Conservation (phyloP, 2,113 vertebrate species). For the Orcinus orca region DNA sequence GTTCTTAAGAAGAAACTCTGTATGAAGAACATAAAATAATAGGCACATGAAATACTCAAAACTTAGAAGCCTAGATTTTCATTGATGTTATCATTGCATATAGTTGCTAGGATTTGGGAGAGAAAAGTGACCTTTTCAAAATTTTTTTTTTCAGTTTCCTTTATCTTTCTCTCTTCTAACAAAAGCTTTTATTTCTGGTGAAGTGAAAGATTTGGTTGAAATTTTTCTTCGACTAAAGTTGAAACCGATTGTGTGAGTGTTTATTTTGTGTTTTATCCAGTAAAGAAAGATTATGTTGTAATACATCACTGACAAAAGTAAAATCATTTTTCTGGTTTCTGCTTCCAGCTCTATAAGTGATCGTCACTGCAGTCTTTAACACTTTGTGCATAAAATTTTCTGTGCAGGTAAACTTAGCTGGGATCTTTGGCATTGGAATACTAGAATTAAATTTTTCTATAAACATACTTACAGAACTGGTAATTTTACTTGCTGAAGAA, state of each 20-base stretch:
- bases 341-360: neutral
- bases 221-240: neutral
- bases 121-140: neutral
- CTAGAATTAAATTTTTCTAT: neutral
- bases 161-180: neutral
- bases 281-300: neutral
- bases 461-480: neutral
- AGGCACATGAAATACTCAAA: neutral
- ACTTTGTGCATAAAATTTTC: neutral
- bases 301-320: neutral
- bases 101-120: neutral
- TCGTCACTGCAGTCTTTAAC: neutral
- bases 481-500: constrained; percentile 9
- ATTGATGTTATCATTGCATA: neutral
- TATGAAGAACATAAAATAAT: neutral
- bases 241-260: neutral
- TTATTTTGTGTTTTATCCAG: neutral
- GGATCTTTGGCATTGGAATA: neutral
- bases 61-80: neutral
- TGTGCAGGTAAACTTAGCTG: neutral
- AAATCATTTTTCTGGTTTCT: neutral
- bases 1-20: neutral
- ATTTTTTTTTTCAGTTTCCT: neutral
- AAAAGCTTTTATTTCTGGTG: neutral
- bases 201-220: neutral